Evolutionary conservation across 2,888 invertebrate species (phyloP).

Genomic region (Cephalotes varians): DNA sequence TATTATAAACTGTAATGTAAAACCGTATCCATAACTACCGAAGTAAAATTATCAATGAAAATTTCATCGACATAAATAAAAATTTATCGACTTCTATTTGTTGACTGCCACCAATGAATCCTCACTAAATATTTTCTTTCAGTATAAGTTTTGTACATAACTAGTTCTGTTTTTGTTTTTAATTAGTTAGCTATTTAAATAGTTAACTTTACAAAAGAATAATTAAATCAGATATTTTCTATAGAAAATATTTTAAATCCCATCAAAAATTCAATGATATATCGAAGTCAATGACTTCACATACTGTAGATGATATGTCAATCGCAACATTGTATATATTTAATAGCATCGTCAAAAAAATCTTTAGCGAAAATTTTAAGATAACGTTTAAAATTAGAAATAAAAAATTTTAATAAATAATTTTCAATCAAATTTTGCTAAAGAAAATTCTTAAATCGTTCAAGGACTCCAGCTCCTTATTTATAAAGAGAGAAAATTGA

Average conservation of each 20-base stretch:
- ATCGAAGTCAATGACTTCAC: background rate
- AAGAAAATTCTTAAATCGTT: conserved; percentile 1
- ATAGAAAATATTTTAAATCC: background rate
- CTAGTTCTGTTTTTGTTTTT: background rate
- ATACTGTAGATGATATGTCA: background rate
- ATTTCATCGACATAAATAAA: background rate
- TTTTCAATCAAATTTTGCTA: background rate
- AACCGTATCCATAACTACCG: background rate
- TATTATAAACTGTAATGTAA: background rate
- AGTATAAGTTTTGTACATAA: background rate
- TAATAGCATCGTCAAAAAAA: background rate
- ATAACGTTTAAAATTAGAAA: background rate
- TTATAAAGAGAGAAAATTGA: background rate
- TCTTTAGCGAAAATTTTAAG: no score
- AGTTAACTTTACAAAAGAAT: background rate
- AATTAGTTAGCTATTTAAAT: background rate
- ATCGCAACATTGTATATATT: background rate
- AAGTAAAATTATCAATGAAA: background rate
- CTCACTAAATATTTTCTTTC: background rate
- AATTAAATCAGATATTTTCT: background rate
- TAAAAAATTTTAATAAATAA: background rate
- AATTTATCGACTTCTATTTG: background rate
- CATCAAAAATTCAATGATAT: background rate
- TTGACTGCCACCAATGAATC: background rate
- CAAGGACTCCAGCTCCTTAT: background rate